phyloP scores from a whole-genome alignment of 2,797 vertebrate species.

The Epinephelus awoara region DNA sequence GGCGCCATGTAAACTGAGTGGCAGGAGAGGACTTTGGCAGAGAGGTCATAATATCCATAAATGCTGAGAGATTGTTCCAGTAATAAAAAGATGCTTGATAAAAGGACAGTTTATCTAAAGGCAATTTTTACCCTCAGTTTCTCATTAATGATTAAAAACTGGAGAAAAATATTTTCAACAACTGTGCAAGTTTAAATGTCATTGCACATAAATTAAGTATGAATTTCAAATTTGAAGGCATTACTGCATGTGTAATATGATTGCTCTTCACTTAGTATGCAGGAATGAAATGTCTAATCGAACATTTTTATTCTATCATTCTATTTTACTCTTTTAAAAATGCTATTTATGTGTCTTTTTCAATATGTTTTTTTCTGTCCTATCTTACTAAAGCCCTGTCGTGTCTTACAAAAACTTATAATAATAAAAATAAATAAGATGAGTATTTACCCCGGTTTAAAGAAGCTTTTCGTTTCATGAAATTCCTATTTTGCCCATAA shows the following conservation, averaged over 20 bases:
- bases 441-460: not conserved
- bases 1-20: not conserved
- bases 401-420: not conserved
- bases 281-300: not conserved
- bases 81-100: constrained; percentile 6
- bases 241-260: not conserved
- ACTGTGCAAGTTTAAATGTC: not conserved
- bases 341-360: not conserved
- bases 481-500: not conserved
- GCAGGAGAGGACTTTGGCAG: constrained; percentile 12
- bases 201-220: not conserved
- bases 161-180: not conserved
- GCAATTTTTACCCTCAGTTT: not conserved
- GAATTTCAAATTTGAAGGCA: not conserved
- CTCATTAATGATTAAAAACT: not conserved
- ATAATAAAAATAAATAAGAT: not conserved
- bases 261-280: not conserved
- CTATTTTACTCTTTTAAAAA: not conserved
- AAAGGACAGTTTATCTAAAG: not conserved
- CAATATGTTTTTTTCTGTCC: not conserved
- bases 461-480: not conserved
- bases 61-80: not conserved
- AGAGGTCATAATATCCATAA: not conserved
- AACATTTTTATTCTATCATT: not conserved
- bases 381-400: not conserved